A percentile compares a stretch with the other conserved stretches of the same genome.
phyloP scores from a whole-genome alignment of 2,888 invertebrate genomes.

The Muschampia plurimacula region DNA sequence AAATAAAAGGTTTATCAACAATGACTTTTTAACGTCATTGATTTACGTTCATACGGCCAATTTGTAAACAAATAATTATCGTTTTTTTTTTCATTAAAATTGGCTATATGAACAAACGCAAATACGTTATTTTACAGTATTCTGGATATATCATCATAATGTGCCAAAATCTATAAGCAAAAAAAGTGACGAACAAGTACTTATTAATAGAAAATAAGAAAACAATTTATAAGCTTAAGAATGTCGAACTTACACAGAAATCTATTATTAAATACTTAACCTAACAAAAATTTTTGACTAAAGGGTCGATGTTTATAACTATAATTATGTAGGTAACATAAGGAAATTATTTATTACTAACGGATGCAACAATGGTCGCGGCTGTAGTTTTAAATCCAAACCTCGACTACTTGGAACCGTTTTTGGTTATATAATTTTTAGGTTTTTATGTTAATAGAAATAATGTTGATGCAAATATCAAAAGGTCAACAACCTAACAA shows the following conservation, averaged over 20 bases:
- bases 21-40: background rate
- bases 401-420: background rate
- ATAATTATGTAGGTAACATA: slow-evolving; percentile 41
- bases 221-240: slow-evolving; percentile 35
- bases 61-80: background rate
- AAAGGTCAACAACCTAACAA: background rate
- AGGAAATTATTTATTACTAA: slow-evolving; percentile 31
- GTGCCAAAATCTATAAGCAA: slow-evolving; percentile 29
- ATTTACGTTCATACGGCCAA: slow-evolving; percentile 16
- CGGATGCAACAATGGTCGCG: slow-evolving; percentile 28
- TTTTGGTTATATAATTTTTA: background rate
- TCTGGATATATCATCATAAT: slow-evolving; percentile 8
- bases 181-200: slow-evolving; percentile 33
- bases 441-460: background rate
- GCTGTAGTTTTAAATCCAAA: slow-evolving; percentile 21
- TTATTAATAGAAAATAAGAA: slow-evolving; percentile 39
- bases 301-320: slow-evolving; percentile 72
- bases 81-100: slow-evolving; percentile 4
- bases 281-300: slow-evolving; percentile 80
- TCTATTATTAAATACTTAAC: slow-evolving; percentile 77
- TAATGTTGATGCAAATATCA: background rate
- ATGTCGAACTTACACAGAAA: slow-evolving; percentile 51
- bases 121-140: background rate
- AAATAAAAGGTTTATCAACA: background rate
- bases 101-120: slow-evolving; percentile 27